A percentile compares a stretch with the other conserved stretches of the same genome.
Evolutionary conservation across 1,140 invertebrate genomes (phyloP).

Genomic region (Nymphalis io): DNA sequence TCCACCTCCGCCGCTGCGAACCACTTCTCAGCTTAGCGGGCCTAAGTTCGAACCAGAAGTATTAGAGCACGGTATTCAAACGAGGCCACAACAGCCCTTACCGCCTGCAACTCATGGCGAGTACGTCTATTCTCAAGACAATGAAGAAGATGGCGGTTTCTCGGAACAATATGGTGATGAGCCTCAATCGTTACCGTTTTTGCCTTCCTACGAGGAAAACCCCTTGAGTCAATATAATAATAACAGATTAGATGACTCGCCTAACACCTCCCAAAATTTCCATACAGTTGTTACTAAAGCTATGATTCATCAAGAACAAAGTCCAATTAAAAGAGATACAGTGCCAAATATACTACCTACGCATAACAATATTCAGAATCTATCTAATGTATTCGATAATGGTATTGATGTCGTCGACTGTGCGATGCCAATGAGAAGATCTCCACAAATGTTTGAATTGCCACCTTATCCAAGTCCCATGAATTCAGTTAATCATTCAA

Average conservation of each 20-base stretch:
- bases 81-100: constrained; percentile 78
- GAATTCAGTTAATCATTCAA: constrained; percentile 88
- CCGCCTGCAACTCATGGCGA: constrained; percentile 61
- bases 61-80: constrained; percentile 79
- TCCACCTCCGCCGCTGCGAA: constrained; percentile 91
- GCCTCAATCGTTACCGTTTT: constrained; percentile 84
- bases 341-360: constrained; percentile 52
- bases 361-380: constrained; percentile 71
- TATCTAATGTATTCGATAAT: constrained; percentile 70
- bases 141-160: constrained; percentile 74
- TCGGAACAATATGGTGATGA: constrained; percentile 81
- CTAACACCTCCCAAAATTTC: constrained; percentile 66
- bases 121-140: constrained; percentile 65
- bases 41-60: constrained; percentile 84
- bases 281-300: constrained; percentile 88
- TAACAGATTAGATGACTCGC: constrained; percentile 61
- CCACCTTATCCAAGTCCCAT: constrained; percentile 90
- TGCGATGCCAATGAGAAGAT: constrained; percentile 61
- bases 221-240: constrained; percentile 58
- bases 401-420: constrained; percentile 84
- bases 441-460: constrained; percentile 81
- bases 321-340: constrained; percentile 82
- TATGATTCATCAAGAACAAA: constrained; percentile 90
- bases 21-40: constrained; percentile 90
- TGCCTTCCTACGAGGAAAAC: constrained; percentile 81